Base-by-base conservation (phyloP, 2,113 vertebrate species). In the Ceuthmochares aereus region DNA sequence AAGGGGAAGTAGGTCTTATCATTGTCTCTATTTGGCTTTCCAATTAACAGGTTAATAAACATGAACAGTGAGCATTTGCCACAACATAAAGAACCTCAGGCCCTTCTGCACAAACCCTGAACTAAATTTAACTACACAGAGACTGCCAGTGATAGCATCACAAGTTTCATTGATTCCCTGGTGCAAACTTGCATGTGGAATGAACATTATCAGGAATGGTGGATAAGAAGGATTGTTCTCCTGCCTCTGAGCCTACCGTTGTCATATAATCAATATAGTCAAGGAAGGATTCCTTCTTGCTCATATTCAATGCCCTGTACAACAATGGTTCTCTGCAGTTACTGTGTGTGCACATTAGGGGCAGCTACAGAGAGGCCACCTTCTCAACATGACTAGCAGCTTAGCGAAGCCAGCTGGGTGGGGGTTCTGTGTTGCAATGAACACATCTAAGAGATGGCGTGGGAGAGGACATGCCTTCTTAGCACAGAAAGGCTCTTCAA, bases 1-100 rank as follows among this genome's bases (percentile, higher is more conserved):
- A 87, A 72, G 64, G 9, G 68, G n/a, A 80, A 55, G 22, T 14
- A 72, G 14, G 17, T 72, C 16, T 51, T 75, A 70, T 1, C 13
- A 74, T 15, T 84, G 90, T 34, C 45, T 66, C 51, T 70, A 25
- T 60, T 74, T 90, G 7, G 15, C 15, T 82, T 13, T 89, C 47
- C 70, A 87, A 90, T 82, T 73, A 78, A 95, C 74, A 90, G 55
- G 59, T 92, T 59, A 85, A 66, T 42, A 92, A 95, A 88, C 32
- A 59, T 5, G 34, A 83, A 45, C 5, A 52, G 14, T 59, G n/a
- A 79, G 56, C 34, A 78, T 82, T 66, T 92, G 27, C 47, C 21
- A 45, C 67, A 75, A 64, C 16, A 49, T 0, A 51, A 22, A 27
- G 47, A 92, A 51, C 9, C 7, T 51, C 34, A 68, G 20, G 14